Conservation (phyloP, 92 coral and sea anemone genomes). For the Phenganax stokvisi region DNA sequence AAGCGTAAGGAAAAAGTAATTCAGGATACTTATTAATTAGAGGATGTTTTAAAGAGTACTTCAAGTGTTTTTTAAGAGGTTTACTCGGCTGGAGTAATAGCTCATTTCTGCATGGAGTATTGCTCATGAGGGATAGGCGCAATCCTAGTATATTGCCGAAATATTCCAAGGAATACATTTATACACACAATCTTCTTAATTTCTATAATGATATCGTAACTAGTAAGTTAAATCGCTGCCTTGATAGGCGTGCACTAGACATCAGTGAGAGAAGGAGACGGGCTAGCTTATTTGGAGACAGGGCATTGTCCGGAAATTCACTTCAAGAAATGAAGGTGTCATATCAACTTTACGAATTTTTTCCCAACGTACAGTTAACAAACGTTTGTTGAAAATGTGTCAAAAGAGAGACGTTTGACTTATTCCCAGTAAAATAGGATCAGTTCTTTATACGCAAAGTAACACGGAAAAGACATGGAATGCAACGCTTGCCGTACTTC, state of each 20-base stretch:
- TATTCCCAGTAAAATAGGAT: background rate
- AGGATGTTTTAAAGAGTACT: slow-evolving; percentile 15
- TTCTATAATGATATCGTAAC: background rate
- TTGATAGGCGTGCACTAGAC: background rate
- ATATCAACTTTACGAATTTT: too few species aligned
- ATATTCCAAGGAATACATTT: slow-evolving; percentile 7
- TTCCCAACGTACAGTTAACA: too few species aligned
- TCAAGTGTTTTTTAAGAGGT: slow-evolving; percentile 9
- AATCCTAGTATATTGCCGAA: slow-evolving; percentile 26
- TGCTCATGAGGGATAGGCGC: slow-evolving; percentile 31
- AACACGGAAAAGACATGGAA: too few species aligned
- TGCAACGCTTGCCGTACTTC: too few species aligned
- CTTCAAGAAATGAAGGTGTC: too few species aligned
- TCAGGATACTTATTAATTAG: background rate
- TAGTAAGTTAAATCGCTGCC: background rate
- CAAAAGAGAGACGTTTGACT: background rate
- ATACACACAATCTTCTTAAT: slow-evolving; percentile 28
- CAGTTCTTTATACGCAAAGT: background rate
- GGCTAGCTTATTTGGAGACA: too few species aligned
- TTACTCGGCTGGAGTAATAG: slow-evolving; percentile 21
- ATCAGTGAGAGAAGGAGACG: too few species aligned
- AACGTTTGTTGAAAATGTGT: too few species aligned
- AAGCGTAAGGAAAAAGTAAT: slow-evolving; percentile 3
- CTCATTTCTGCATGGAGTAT: slow-evolving; percentile 22
- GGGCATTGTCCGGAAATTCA: too few species aligned